A percentile compares a stretch with the other conserved stretches of the same genome.
Conservation (phyloP, 2,797 vertebrate species). For the Anas flavirostris region DNA sequence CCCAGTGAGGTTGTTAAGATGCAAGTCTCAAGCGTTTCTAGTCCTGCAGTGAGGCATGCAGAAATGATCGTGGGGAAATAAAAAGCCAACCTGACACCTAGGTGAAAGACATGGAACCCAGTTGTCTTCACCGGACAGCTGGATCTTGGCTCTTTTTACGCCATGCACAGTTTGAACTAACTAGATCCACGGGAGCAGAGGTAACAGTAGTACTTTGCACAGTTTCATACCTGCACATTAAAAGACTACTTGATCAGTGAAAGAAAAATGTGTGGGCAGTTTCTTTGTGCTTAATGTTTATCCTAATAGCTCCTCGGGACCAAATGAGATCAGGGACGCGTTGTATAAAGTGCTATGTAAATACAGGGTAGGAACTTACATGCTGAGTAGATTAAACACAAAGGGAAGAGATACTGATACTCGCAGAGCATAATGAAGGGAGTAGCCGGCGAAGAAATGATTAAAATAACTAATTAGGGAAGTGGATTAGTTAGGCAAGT, state of each 20-base stretch:
- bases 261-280: not conserved
- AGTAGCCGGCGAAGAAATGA: not conserved
- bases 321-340: not conserved
- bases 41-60: constrained; percentile 3
- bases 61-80: not conserved
- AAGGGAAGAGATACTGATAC: not conserved
- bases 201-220: fast-evolving
- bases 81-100: not conserved
- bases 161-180: not conserved
- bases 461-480: not conserved
- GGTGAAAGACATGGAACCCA: fast-evolving
- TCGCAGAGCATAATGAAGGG: not conserved
- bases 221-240: not conserved
- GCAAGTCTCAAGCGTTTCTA: constrained; percentile 38
- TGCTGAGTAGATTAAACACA: not conserved
- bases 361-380: not conserved
- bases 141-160: not conserved
- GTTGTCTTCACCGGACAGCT: not conserved
- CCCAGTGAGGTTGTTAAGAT: constrained; percentile 48
- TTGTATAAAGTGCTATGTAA: not conserved
- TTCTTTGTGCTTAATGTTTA: not conserved
- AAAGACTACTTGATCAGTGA: not conserved
- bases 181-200: fast-evolving
- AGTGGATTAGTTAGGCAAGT: not conserved
- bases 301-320: not conserved